These are phyloP conservation scores for Drosophila truncata DNA, from an alignment of 1,140 invertebrate species.

Conservation along the genomic window DNA sequence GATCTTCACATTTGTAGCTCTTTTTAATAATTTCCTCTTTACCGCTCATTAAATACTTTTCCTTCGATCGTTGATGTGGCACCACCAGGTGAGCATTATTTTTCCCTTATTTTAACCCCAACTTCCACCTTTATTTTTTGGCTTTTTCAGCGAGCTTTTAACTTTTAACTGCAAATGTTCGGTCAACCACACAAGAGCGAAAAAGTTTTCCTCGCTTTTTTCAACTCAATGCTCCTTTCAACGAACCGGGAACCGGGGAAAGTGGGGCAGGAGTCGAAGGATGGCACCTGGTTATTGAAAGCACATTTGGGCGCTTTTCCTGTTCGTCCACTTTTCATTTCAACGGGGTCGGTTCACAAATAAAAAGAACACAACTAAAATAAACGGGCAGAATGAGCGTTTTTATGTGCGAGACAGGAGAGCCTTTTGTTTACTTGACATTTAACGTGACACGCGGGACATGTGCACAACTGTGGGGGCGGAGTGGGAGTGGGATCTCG, in stretches of 20 bases:
- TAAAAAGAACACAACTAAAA: constrained; percentile 41
- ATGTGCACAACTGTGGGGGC: constrained; percentile 53
- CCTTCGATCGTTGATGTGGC: constrained; percentile 57
- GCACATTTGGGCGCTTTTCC: constrained; percentile 53
- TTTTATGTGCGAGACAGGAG: constrained; percentile 47
- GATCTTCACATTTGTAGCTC: not conserved
- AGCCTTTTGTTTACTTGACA: constrained; percentile 78
- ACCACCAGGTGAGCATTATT: constrained; percentile 28
- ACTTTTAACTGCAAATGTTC: constrained; percentile 59
- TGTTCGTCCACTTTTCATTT: constrained; percentile 67
- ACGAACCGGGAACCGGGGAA: not conserved
- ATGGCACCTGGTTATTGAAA: constrained; percentile 63
- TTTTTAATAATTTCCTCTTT: not conserved
- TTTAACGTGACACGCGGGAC: constrained; percentile 78
- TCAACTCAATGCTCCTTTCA: constrained; percentile 34
- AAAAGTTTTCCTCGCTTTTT: constrained; percentile 39
- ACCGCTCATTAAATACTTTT: constrained; percentile 11
- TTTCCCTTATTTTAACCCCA: constrained; percentile 22
- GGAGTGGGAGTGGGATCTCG: not conserved
- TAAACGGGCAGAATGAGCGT: constrained; percentile 75
- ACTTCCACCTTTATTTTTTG: constrained; percentile 19
- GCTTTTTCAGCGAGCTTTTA: constrained; percentile 36
- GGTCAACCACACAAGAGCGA: constrained; percentile 56
- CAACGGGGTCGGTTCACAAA: constrained; percentile 12
- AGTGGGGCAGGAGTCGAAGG: constrained; percentile 24